Conservation (phyloP, 2,113 vertebrate species). For the Cinclus mexicanus region DNA sequence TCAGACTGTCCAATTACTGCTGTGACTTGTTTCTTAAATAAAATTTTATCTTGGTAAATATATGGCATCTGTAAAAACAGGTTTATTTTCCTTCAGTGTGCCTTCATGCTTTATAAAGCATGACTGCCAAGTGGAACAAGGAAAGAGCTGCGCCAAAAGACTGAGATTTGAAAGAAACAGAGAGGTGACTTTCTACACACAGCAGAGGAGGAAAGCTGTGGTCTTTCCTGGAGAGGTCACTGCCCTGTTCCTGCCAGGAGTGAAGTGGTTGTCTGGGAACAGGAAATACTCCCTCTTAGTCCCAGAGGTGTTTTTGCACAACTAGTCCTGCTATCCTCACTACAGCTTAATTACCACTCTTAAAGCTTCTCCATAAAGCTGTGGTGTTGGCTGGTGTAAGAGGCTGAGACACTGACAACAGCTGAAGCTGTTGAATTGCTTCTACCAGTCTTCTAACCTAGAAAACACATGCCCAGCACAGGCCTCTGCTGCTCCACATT, state of each 20-base stretch:
- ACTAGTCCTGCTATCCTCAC: neutral
- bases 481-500: neutral
- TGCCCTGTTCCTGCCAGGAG: neutral
- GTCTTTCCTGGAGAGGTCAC: neutral
- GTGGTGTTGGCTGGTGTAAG: neutral
- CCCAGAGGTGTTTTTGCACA: neutral
- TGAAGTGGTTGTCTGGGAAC: neutral
- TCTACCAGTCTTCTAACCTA: neutral
- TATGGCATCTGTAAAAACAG: neutral
- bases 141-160: neutral
- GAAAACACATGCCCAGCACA: neutral
- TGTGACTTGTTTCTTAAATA: slow-evolving; percentile 1
- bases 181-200: neutral
- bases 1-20: neutral
- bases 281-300: neutral
- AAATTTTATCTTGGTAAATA: neutral
- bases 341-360: neutral
- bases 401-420: neutral
- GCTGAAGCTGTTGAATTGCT: neutral
- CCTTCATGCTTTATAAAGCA: neutral
- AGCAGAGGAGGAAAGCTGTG: neutral
- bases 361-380: neutral
- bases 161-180: neutral
- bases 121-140: neutral
- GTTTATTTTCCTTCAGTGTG: neutral